These are phyloP conservation scores for Molanna angustata DNA, from an alignment of 2,888 invertebrate species.

Conservation along the genomic window DNA sequence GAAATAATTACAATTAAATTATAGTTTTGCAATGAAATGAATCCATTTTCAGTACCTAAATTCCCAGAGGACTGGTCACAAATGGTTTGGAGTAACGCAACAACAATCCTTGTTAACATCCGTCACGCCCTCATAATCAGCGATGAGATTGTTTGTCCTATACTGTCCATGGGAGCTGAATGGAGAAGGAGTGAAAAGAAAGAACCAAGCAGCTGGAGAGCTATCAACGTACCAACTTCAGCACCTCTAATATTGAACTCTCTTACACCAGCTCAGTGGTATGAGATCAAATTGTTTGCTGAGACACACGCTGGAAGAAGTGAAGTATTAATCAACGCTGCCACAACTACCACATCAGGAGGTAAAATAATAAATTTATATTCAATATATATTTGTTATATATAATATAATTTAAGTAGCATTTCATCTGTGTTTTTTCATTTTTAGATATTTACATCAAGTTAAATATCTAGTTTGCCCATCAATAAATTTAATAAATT, in stretches of 20 bases:
- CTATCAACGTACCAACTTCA: conserved; percentile 36
- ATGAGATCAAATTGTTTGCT: conserved; percentile 67
- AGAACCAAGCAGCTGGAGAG: conserved; percentile 43
- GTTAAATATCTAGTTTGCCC: too few species aligned
- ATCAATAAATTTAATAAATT: too few species aligned
- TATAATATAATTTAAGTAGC: too few species aligned
- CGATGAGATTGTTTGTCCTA: conserved; percentile 44
- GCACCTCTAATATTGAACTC: conserved; percentile 49
- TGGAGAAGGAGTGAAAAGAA: conserved; percentile 44
- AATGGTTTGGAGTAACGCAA: conserved; percentile 52
- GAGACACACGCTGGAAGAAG: conserved; percentile 68
- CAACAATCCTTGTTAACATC: conserved; percentile 48
- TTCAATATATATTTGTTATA: too few species aligned
- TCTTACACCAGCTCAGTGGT: conserved; percentile 71
- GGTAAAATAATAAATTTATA: conserved; percentile 56
- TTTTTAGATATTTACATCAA: too few species aligned
- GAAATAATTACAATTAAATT: too few species aligned
- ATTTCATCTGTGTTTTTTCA: too few species aligned
- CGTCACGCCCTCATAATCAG: conserved; percentile 39
- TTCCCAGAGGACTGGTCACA: conserved; percentile 38
- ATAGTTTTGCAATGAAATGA: too few species aligned
- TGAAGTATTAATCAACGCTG: conserved; percentile 67
- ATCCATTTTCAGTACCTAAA: conserved; percentile 30
- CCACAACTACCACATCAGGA: conserved; percentile 71
- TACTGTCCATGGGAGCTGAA: conserved; percentile 48